Base-by-base conservation (phyloP, 2,797 vertebrate species). In the Pangasius krempfi region DNA sequence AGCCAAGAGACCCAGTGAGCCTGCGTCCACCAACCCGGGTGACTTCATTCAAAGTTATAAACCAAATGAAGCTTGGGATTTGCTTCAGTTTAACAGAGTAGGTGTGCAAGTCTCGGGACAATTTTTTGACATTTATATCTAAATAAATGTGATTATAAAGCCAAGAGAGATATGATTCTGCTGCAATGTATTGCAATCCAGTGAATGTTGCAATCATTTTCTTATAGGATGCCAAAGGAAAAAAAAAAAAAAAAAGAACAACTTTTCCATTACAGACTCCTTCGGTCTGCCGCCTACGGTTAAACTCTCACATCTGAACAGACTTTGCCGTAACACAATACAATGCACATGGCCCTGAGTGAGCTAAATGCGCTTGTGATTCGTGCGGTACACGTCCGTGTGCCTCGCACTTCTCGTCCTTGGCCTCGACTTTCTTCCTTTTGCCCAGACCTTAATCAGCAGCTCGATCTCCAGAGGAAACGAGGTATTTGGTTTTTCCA, bases 391-490 rank as follows among this genome's bases (percentile, higher is more conserved):
- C 82, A 3, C 1, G 2, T 84, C 47, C 33, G 10, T 12, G n/a
- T 7, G 47, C 47, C 18, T 54, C 30, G 50, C 20, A 85, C 66
- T 37, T 64, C 25, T 83, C 33, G 50, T 80, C 83, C 83, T 87
- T 86, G 79, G 81, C 84, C 75, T 50, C 44, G 18, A 70, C 64
- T n/a, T 16, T 14, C 37, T 22, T 83, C 62, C 60, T 73, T 66
- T 60, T 86, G 22, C 12, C 6, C 52, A 68, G 82, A 47, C 22
- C 62, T 60, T 52, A 37, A 79, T 75, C 62, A 82, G 89, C 90
- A 64, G 64, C 56, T 87, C 64, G 9, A 64, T 85, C 84, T 84
- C 66, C 68, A 40, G 88, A 82, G 79, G 85, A 64, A 82, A 75
- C 1, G 9, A 56, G 58, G 68, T 68, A 58, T 66, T 66, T 22